Base-by-base conservation (phyloP, 2,888 invertebrate species). In the Pyrrhosoma nymphula region DNA sequence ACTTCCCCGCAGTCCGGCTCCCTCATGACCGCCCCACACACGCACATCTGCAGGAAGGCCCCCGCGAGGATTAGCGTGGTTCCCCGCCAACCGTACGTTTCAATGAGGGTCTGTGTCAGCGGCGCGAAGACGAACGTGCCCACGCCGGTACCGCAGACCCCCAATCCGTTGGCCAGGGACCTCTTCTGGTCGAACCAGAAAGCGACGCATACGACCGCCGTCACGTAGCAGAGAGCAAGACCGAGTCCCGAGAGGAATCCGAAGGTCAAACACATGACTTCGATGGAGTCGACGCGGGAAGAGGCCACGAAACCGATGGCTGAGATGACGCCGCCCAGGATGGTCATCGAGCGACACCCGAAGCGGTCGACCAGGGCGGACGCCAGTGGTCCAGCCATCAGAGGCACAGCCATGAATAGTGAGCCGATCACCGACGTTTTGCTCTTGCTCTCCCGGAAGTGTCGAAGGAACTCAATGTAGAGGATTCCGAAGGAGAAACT, bases 401-500 rank as follows among this genome's bases (percentile, higher is more conserved):
- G 97, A 16, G 99, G 99, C 98, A 99, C 98, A 88, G 99, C 98
- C 98, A 99, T 98, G 97, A 99, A 99, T 95, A 99, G 97, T 95
- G 99, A 98, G 6, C 99, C 99, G 95, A 99, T 98, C 98, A 98
- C 98, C 6, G 99, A 98, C 0, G 99, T 99, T 96, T 98, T 98
- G 95, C 98, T 98, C 96, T 98, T 98, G 95, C 98, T 98, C 96
- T 98, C 98, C 91, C 98, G 98, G 97, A 99, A 99, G 97, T 98
- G 98, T 96, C 98, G 98, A 95, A 99, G 97, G 96, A 99, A 98
- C 96, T 99, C 98, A 3, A 98, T 98, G 97, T 98, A 99, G 96
- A 99, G 98, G 10, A 99, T 98, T 95, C 99, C 99, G 97, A 99
- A 99, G 96, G 98, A 98, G 97, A 99, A 99, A 0, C 99, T 99